Base-by-base conservation (phyloP, 2,888 invertebrate genomes). In the Eilema depressum region DNA sequence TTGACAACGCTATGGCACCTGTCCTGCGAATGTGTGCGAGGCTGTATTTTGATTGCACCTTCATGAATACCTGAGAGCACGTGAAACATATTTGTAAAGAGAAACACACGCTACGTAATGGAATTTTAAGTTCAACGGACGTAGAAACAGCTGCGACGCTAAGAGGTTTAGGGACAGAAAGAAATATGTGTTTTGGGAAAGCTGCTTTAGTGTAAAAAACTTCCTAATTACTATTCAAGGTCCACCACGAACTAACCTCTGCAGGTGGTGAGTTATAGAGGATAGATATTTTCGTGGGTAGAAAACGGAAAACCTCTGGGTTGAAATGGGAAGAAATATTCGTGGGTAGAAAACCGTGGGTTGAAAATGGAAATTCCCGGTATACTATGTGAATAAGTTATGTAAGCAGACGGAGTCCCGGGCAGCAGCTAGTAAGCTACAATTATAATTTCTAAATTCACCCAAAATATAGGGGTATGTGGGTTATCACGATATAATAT, bases 81-180 rank as follows among this genome's bases (percentile, higher is more conserved):
- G 61, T 66, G 72, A 64, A 23, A 63, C 47, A 64, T 80, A 82
- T 83, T 70, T 78, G 78, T 78, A 69, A 56, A 81, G 66, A 75
- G 71, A 76, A 53, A 70, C 78, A 71, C 63, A 70, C 53, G 26
- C 61, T 20, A 14, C 59, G n/a, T 74, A 73, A 80, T 71, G 61
- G 70, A 75, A 75, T 71, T 75, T 74, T 59, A 71, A 75, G 74
- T 78, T 75, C 68, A 69, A 71, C 64, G 63, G 63, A 14, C 57
- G 76, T 63, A 72, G 68, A 62, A 73, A n/a, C 66, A 68, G 68
- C 62, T 68, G 68, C 14, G 63, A 68, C 30, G 57, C 47, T 41
- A 57, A 25, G 25, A 25, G 25, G 57, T 57, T 57, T 23, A 20
- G 20, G 47, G 47, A 20, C 47, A 47, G 47, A 20, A 47, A 47